Evolutionary conservation across 2,888 invertebrate genomes (phyloP), one percentile per base, ranked within the genome.

Genomic region (Dorcus hopei): DNA sequence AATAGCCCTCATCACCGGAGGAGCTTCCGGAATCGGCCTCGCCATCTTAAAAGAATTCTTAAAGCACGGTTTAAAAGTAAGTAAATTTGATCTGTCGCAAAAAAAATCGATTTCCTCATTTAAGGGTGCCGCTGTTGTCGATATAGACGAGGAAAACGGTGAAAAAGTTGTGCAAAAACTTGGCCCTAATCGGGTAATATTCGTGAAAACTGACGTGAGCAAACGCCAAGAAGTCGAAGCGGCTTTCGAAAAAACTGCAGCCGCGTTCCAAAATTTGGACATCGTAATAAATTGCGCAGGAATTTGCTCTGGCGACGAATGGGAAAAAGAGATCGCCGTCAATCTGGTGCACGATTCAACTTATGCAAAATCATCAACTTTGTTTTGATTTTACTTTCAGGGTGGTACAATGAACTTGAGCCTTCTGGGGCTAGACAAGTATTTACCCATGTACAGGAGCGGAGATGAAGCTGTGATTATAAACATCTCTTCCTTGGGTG

Each of bases 1-100:
- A 64, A 66, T 70, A 7, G 72, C 68, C 42, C 50, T 71, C 48
- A 66, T 72, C 33, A 70, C 69, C 7, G 72, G 72, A 9, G 70
- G 66, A 45, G 64, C 68, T 11, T 63, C 65, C 9, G 69, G 70
- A n/a, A 67, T 71, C 38, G 72, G 72, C 0, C 51, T 70, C 5
- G 54, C 43, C 33, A 64, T 58, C 33, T 66, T 62, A 1, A 64
- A 66, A 49, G 68, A 66, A 52, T 52, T 69, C 26, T 50, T 70
- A 52, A 50, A 60, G 52, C 57, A 69, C 54, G 64, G 68, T 48
- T 54, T 59, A 54, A 62, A 60, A 56, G 68, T 68, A 54, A 61
- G 33, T 38, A 39, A 39, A 38, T 53, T 11, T 23, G 4, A 38
- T 19, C 40, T 7, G 26, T 7, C 26, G 26, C 26, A 33, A 51